Conservation (phyloP, 1,140 invertebrate species). For the Gryllus bimaculatus region DNA sequence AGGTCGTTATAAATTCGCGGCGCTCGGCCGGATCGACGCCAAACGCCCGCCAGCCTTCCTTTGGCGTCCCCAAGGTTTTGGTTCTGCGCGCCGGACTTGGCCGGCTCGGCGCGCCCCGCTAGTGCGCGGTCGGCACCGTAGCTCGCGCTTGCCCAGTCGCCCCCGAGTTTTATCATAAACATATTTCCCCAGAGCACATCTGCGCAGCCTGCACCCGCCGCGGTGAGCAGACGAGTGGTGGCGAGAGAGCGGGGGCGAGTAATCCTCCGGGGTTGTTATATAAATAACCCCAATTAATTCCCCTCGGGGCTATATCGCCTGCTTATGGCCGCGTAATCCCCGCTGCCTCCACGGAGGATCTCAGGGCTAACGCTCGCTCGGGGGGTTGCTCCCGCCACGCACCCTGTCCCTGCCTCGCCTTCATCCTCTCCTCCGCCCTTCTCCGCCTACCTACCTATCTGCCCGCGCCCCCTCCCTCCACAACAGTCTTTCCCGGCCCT, state of each 20-base stretch:
- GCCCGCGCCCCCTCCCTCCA: neutral
- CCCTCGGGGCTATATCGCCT: neutral
- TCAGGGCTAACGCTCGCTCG: no score
- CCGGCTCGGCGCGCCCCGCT: no score
- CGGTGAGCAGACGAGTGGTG: neutral
- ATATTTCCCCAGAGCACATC: neutral
- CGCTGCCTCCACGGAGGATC: no score
- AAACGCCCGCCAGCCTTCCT: no score
- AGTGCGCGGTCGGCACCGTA: neutral
- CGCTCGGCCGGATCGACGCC: no score
- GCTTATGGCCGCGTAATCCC: neutral
- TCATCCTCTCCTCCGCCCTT: no score
- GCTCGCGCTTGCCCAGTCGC: neutral
- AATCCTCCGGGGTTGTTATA: neutral
- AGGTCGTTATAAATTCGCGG: no score
- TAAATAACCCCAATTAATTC: constrained; percentile 5
- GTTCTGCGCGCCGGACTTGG: no score
- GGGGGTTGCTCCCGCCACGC: no score
- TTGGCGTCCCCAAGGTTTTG: no score
- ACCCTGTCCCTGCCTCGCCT: no score
- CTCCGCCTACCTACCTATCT: neutral
- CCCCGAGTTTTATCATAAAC: neutral
- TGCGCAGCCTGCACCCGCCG: neutral
- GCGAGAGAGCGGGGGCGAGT: neutral
- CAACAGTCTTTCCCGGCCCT: neutral